Conservation (phyloP, 2,797 vertebrate species). For the Phaenicophaeus curvirostris region DNA sequence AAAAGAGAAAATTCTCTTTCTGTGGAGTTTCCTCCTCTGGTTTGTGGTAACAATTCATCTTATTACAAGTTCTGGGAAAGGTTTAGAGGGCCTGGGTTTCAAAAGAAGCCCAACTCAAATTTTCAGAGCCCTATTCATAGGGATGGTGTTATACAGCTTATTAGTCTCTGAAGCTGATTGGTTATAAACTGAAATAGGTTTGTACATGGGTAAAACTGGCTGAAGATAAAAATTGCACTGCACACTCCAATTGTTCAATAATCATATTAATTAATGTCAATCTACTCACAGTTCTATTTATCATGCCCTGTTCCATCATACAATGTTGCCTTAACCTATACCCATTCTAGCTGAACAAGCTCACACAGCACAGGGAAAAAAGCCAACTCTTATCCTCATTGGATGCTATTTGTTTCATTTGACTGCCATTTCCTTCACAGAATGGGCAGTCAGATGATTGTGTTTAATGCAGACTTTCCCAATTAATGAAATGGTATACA, state of each 20-base stretch:
- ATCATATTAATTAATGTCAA: neutral
- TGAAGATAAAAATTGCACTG: neutral
- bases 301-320: neutral
- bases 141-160: conserved; percentile 24
- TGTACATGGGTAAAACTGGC: neutral
- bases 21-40: conserved; percentile 7
- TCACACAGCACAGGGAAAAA: neutral
- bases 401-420: neutral
- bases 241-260: neutral
- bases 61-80: conserved; percentile 61
- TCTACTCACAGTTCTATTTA: neutral
- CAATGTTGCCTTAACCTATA: neutral
- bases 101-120: conserved; percentile 27
- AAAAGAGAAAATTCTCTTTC: conserved; percentile 31
- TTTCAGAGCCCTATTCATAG: conserved; percentile 14
- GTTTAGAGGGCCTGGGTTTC: conserved; percentile 27
- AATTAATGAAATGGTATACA: neutral
- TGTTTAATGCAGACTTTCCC: neutral
- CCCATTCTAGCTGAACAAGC: neutral
- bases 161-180: neutral
- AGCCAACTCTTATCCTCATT: neutral
- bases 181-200: conserved; percentile 14
- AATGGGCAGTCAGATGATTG: neutral
- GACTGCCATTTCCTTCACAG: conserved; percentile 4
- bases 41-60: conserved; percentile 51